Conservation (phyloP, 2,113 vertebrate species). For the Catagonus wagneri region DNA sequence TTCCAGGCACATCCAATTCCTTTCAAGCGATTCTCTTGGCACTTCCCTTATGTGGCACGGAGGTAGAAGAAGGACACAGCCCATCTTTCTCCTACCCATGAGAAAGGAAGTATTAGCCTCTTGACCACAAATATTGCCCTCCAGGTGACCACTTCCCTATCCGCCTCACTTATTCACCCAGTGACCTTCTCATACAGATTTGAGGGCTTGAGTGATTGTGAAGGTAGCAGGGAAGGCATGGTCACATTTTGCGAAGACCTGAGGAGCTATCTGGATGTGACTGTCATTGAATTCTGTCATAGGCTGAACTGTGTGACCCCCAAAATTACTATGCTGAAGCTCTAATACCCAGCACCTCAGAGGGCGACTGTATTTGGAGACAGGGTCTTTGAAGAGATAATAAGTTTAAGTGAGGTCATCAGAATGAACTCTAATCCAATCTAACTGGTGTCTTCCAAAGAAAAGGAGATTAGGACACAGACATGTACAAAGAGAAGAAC, state of each 20-base stretch:
- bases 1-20: neutral
- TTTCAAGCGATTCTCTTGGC: neutral
- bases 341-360: neutral
- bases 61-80: neutral
- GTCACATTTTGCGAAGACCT: neutral
- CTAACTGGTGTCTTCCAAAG: neutral
- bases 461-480: neutral
- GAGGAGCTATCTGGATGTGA: neutral
- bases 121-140: neutral
- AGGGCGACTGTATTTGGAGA: neutral
- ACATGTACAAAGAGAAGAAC: neutral
- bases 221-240: neutral
- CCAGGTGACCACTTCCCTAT: neutral
- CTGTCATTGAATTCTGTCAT: neutral
- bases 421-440: neutral
- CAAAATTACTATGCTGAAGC: neutral
- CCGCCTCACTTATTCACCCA: neutral
- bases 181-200: neutral
- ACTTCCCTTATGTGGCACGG: neutral
- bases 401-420: neutral
- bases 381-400: neutral
- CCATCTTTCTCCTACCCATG: neutral
- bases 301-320: neutral
- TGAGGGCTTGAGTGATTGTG: neutral
- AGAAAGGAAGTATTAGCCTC: neutral